Evolutionary conservation across 2,113 vertebrate species (phyloP), one percentile per base, ranked within the genome.

Genomic region (Amphilophus citrinellus): DNA sequence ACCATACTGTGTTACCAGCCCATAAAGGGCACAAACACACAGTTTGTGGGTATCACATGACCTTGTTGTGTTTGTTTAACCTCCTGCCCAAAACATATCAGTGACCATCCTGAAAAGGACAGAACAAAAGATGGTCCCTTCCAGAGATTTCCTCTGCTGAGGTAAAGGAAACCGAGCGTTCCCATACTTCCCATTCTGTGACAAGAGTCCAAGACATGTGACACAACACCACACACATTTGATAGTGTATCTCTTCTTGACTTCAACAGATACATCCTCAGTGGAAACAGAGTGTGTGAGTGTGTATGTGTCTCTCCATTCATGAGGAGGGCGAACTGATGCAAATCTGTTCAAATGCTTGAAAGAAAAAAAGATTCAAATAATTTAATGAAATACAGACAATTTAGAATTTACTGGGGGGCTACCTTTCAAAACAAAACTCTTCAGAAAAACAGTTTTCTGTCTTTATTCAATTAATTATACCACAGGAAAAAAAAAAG

Each of bases 211-310:
- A 50, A 83, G 76, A 84, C 78, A 86, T 89, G 84, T 87, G 90
- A 87, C 89, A 61, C 6, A 18, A 85, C 77, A 81, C 39, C 58
- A 56, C 39, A 35, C 65, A 79, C 59, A 76, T 80, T 24, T 89
- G 79, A 89, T 61, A 62, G 47, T 53, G 84, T 84, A 90, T 94
- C 91, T 82, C 65, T 53, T 78, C 85, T 63, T 1, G 60, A 77
- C 77, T 73, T 24, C 24, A 20, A 62, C 91, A 93, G 92, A 89
- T 77, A 93, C 93, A 95, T 95, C 94, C 95, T 94, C 84, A 80
- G 35, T 91, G 93, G 94, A 95, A 95, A 94, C 84, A 89, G 8
- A 53, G 30, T 37, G 42, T 32, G 68, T 20, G 20, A 37, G 37
- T 32, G 59, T 59, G 59, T 27, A 60, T 71, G 80, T 58, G 76